phyloP scores from a whole-genome alignment of 2,113 vertebrate genomes.

The Rhabdornis inornatus region DNA sequence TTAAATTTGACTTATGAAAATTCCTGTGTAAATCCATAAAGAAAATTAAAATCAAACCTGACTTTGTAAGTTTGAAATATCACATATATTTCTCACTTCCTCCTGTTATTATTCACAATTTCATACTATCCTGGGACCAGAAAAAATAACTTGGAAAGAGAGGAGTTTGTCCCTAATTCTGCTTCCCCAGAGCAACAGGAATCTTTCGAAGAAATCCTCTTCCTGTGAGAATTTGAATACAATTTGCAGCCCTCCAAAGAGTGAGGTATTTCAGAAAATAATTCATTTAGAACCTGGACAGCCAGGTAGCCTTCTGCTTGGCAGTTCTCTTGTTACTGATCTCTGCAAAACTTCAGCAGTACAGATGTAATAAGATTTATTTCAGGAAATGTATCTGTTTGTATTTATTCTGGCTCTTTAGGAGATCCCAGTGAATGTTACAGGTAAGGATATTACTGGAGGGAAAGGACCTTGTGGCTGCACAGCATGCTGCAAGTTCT shows the following conservation, averaged over 20 bases:
- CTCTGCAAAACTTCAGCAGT: neutral
- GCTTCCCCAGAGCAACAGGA: neutral
- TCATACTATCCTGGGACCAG: neutral
- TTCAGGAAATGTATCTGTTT: neutral
- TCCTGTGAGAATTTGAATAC: neutral
- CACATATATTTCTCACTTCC: neutral
- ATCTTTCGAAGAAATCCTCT: neutral
- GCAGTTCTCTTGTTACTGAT: neutral
- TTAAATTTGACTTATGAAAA: neutral
- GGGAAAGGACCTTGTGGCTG: neutral
- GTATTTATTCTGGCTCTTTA: neutral
- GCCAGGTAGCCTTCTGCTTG: neutral
- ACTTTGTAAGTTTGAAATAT: neutral
- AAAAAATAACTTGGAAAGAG: neutral
- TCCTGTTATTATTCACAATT: neutral
- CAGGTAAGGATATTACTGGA: neutral
- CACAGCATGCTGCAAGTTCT: neutral
- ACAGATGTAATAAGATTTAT: neutral
- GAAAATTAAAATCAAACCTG: neutral
- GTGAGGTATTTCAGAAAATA: fast-evolving
- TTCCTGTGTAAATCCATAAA: neutral
- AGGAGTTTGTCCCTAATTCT: neutral
- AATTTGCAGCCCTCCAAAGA: neutral
- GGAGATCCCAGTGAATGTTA: neutral
- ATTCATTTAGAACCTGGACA: neutral